These are phyloP conservation scores for Acrobasis repandana DNA, from an alignment of 2,888 invertebrate genomes.

Conservation along the genomic window DNA sequence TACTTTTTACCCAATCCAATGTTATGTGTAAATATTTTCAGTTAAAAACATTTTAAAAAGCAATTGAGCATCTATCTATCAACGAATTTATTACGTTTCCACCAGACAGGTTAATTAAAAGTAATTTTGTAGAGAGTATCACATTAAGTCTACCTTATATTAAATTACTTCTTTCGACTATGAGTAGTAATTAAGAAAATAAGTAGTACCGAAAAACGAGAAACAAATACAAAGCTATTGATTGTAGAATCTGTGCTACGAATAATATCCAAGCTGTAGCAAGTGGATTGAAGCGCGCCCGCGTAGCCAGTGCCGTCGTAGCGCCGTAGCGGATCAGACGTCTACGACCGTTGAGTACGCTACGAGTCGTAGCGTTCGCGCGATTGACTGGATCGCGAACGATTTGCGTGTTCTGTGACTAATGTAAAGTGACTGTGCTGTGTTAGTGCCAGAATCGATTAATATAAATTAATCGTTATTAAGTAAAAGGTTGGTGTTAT, in stretches of 20 bases:
- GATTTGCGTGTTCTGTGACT: constrained; percentile 35
- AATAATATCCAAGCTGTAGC: constrained; percentile 69
- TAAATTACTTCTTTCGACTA: too few species aligned
- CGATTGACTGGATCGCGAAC: constrained; percentile 36
- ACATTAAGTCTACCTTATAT: too few species aligned
- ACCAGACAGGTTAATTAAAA: not conserved
- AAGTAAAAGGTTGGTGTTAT: constrained; percentile 54
- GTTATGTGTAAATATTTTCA: too few species aligned
- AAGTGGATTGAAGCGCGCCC: constrained; percentile 63
- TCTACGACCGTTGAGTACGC: constrained; percentile 36
- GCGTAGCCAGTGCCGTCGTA: constrained; percentile 73
- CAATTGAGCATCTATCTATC: too few species aligned
- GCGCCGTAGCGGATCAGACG: constrained; percentile 66
- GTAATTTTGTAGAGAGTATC: too few species aligned
- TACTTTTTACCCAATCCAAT: too few species aligned
- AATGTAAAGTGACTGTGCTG: constrained; percentile 53
- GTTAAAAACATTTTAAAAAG: too few species aligned
- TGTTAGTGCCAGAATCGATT: constrained; percentile 38
- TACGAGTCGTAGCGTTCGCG: constrained; percentile 36
- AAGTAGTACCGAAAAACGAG: constrained; percentile 6
- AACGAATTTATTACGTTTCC: too few species aligned
- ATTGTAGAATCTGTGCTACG: constrained; percentile 74
- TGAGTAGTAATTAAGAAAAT: not conserved
- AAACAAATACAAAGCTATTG: constrained; percentile 60
- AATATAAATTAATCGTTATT: constrained; percentile 32